Base-by-base conservation (phyloP, 2,797 vertebrate genomes). In the Neopelma chrysocephalum region DNA sequence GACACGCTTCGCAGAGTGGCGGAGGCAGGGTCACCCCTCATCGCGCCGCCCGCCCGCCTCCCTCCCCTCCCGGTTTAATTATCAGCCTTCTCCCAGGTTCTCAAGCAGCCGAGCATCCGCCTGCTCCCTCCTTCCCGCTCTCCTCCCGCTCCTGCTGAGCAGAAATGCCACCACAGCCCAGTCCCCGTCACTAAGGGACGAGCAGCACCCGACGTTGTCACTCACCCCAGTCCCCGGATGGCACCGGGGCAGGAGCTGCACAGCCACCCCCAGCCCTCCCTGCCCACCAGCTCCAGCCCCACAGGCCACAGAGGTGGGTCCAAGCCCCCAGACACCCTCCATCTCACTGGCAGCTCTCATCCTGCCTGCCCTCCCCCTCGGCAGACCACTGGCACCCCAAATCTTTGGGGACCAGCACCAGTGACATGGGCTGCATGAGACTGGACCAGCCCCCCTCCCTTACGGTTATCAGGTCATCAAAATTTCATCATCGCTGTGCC, bases 401-500 rank as follows among this genome's bases (percentile, higher is more conserved):
- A 40, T n/a, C 70, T 57, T 29, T 12, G 47, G 58, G 85, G 50
- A 64, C 5, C 43, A 8, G 36, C 2, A 0, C 45, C 16, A 6
- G 87, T 5, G 53, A 70, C 43, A 65, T 1, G 6, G 57, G 68
- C 62, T 32, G 23, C 82, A 57, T 3, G 43, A 29, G 14, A 26
- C 56, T 5, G 2, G 89, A 40, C 32, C 9, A 4, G 29, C 53
- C 90, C 73, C 88, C 79, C 90, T 89, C 94, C 73, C 27, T 80
- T 8, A n/a, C 4, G 1, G 90, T 89, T 82, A 95, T 94, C 93
- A 43, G 51, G 76, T 95, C 97, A 97, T 97, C 96, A 96, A 95
- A 93, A 94, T 97, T 94, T 96, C 94, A 97, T 94, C 15, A 97
- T 93, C 3, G 71, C 94, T 38, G 66, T 42, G 88, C 92, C 71